phyloP scores from a whole-genome alignment of 2,888 invertebrate species.

The Strigamia maritima region DNA sequence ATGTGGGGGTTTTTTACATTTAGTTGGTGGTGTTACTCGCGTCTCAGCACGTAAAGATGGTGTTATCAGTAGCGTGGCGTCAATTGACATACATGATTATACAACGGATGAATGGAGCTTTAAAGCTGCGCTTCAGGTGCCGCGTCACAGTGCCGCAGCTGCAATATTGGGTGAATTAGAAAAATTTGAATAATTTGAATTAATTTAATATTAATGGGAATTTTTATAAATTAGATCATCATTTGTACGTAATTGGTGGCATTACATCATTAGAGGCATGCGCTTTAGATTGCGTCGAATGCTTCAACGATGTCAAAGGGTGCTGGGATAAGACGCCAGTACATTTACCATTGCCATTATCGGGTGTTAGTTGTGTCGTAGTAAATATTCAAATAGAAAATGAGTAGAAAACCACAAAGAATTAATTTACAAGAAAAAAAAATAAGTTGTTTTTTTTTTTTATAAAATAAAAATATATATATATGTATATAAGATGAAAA shows the following conservation, averaged over 20 bases:
- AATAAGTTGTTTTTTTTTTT: too few species aligned
- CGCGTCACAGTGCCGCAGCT: constrained; percentile 35
- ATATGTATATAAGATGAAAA: not conserved
- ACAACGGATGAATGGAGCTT: constrained; percentile 34
- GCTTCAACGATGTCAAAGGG: constrained; percentile 29
- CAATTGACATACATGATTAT: constrained; percentile 35
- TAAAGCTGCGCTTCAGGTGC: constrained; percentile 38
- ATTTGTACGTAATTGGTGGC: constrained; percentile 36
- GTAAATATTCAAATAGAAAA: constrained; percentile 5
- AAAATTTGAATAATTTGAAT: not conserved
- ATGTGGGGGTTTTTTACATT: constrained; percentile 26
- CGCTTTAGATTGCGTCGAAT: constrained; percentile 38
- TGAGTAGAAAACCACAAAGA: not conserved
- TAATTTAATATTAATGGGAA: not conserved
- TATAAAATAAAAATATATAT: not conserved
- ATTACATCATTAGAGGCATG: constrained; percentile 36
- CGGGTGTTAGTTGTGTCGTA: constrained; percentile 30
- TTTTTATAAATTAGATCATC: not conserved
- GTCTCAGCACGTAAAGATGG: constrained; percentile 33
- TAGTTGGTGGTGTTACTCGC: constrained; percentile 36
- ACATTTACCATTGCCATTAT: constrained; percentile 35
- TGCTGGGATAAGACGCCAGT: constrained; percentile 18
- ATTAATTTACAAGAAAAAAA: not conserved
- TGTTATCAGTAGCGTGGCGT: constrained; percentile 36
- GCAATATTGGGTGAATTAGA: not conserved